A percentile compares a stretch with the other conserved stretches of the same genome.
phyloP scores from a whole-genome alignment of 2,797 vertebrate genomes.

The Dallia pectoralis region DNA sequence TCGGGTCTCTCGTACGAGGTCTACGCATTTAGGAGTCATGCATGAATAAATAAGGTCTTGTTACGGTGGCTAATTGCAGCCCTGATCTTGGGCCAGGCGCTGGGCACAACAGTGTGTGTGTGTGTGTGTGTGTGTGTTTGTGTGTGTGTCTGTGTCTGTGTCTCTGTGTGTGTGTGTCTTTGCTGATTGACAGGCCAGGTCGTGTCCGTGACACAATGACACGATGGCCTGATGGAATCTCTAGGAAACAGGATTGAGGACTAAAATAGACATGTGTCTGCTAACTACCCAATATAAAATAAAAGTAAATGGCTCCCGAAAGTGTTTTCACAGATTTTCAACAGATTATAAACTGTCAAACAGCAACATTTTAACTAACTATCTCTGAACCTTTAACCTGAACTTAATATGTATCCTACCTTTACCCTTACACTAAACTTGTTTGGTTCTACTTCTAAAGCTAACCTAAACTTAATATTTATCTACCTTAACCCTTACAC shows the following conservation, averaged over 20 bases:
- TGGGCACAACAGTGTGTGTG: constrained; percentile 66
- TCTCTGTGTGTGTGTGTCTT: constrained; percentile 48
- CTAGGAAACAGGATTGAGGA: constrained; percentile 50
- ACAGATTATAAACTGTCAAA: too few species aligned
- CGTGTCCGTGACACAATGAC: constrained; percentile 59
- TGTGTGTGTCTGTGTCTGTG: too few species aligned
- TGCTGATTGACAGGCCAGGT: constrained; percentile 58
- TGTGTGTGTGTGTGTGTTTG: too few species aligned
- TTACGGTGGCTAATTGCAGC: constrained; percentile 52
- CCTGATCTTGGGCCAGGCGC: constrained; percentile 52
- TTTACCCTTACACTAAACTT: too few species aligned
- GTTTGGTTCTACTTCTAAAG: too few species aligned
- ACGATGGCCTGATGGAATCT: constrained; percentile 49
- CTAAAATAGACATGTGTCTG: constrained; percentile 38
- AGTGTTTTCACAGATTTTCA: too few species aligned
- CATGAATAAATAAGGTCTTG: constrained; percentile 50
- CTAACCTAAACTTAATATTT: too few species aligned
- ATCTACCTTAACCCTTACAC: too few species aligned
- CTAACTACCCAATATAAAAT: constrained; percentile 27
- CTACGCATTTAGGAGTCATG: constrained; percentile 29
- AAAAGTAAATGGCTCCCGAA: constrained; percentile 3
- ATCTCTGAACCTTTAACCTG: too few species aligned
- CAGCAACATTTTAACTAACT: too few species aligned
- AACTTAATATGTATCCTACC: too few species aligned
- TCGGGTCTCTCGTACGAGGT: constrained; percentile 41